Base-by-base conservation (phyloP, 2,888 invertebrate species). In the Cerastoderma edule region DNA sequence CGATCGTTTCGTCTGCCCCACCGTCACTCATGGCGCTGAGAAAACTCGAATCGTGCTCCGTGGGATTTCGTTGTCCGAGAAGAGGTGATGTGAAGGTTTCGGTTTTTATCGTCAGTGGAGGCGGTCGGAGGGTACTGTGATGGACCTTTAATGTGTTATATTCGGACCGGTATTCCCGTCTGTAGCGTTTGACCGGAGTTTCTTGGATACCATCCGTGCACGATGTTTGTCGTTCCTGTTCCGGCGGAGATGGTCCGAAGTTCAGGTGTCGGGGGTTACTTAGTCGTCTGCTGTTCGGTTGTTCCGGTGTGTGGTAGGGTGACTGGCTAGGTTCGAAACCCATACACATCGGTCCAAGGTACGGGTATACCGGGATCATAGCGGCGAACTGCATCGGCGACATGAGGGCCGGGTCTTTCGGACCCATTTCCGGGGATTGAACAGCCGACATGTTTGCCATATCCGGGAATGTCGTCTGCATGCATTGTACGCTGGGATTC, bases 1-100 rank as follows among this genome's bases (percentile, higher is more conserved):
- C 57, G n/a, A 33, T 33, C 35, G 1, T 33, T 22, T 76, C 73
- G n/a, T 75, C 73, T 28, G 30, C 48, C 19, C 24, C 46, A 28
- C 30, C 32, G 2, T 80, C 80, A 60, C 75, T 79, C 5, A 28
- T 50, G 44, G 75, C 32, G 71, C 80, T 80, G 24, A 80, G 56
- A 27, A 76, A 63, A 71, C 80, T 80, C 13, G 68, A 24, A 60
- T 80, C 73, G 30, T 73, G 65, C 50, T 80, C 80, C 53, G 71
- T 73, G 19, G 57, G 63, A 56, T 80, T 76, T 35, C 80, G 30
- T 13, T 48, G 35, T 48, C 76, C 80, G 13, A 76, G 50, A 16
- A 80, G 56, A 44, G 80, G 80, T 3, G 80, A 80, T 10, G 66
- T 71, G 16, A 73, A 46, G 1, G 73, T 64, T 28, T 76, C 76